Evolutionary conservation across 2,113 vertebrate genomes (phyloP), one percentile per base, ranked within the genome.

Genomic region (Tor tambroides): DNA sequence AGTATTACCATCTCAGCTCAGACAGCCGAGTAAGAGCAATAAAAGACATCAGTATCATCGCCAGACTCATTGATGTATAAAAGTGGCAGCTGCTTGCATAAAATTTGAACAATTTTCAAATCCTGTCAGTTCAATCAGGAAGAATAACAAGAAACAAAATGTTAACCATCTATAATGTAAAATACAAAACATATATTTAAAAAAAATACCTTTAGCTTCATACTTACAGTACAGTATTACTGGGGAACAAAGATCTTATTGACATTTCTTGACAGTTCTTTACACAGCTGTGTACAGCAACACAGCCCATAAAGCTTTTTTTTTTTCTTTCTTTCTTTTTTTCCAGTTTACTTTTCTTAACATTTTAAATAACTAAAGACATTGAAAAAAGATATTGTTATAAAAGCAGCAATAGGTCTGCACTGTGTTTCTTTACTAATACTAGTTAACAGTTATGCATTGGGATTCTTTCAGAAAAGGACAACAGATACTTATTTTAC

Each of bases 1-100:
- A 77, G 43, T 54, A 72, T 14, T 72, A 72, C 30, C 19, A 38
- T 72, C 32, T 72, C 69, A 11, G 76, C 46, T 78, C 28, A 78
- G 76, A 78, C 43, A 78, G 28, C 7, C 49, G 76, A 78, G 46
- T 78, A 78, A 78, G 46, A 78, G 49, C 17, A 54, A 78, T 78
- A 78, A 78, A 28, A 78, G 49, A 28, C 76, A 30, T 78, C 76
- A 54, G 76, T 54, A 21, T 54, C 76, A 54, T 41, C 43, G 43
- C 7, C 6, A 77, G 43, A 76, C 74, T 76, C 41, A 51, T 1
- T 78, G 76, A 78, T 78, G 49, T 78, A 78, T 54, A 78, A 78
- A 78, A 21, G 46, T 23, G 28, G 76, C 76, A 78, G 76, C 46
- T 54, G 76, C 76, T 78, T 32, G 28, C 41, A 28, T 26, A 28